A percentile compares a stretch with the other conserved stretches of the same genome.
phyloP scores from a whole-genome alignment of 30 jellyfish, hydroid and myxozoan genomes.

The Nemopilema nomurai region DNA sequence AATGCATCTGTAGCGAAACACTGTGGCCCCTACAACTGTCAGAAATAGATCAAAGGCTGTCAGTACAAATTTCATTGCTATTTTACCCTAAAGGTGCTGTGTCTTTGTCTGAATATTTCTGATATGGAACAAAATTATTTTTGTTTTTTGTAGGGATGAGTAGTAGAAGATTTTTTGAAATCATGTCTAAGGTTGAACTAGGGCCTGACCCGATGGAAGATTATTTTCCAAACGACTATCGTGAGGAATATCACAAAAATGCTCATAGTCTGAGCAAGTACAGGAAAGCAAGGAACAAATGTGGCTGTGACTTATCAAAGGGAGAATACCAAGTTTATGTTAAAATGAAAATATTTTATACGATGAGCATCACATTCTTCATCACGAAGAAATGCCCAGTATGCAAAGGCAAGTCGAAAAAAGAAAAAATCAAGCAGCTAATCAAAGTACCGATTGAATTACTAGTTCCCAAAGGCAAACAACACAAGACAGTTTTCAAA shows the following conservation, averaged over 20 bases:
- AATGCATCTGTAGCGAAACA: too few species aligned
- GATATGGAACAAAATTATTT: too few species aligned
- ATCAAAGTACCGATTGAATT: background rate
- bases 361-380: background rate
- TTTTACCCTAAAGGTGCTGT: too few species aligned
- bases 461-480: background rate
- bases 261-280: background rate
- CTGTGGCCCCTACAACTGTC: too few species aligned
- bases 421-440: background rate
- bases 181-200: background rate
- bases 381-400: background rate
- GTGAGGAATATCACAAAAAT: background rate
- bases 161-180: constrained; percentile 3
- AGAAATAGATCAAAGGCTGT: background rate
- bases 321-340: background rate
- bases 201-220: background rate
- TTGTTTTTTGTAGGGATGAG: constrained; percentile 6
- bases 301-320: background rate
- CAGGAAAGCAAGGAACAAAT: background rate
- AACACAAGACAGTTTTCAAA: background rate
- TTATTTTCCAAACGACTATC: background rate
- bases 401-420: background rate
- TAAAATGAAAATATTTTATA: background rate
- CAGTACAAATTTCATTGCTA: background rate
- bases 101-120: too few species aligned